These are phyloP conservation scores for Ctenosaura bakeri DNA, from an alignment of 2,797 vertebrate species.

Conservation along the genomic window DNA sequence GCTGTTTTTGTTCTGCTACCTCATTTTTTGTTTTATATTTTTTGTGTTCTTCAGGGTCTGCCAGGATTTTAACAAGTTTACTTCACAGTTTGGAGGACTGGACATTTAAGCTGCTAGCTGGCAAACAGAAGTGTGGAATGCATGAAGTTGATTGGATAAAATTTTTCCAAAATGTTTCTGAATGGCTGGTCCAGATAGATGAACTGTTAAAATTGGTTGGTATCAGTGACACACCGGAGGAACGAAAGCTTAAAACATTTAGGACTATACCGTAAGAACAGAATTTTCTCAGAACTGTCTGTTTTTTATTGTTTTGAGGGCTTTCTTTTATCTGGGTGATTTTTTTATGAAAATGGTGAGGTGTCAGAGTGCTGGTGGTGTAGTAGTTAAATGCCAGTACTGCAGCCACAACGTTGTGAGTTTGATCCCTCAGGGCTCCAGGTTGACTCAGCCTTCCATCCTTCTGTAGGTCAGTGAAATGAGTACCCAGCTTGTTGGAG, in stretches of 20 bases:
- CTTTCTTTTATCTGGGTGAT: constrained; percentile 10
- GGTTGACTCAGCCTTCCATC: too few relatives aligned
- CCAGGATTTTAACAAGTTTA: constrained; percentile 77
- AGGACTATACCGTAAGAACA: constrained; percentile 69
- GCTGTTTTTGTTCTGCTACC: constrained; percentile 21
- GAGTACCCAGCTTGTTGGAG: too few relatives aligned
- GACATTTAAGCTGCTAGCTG: constrained; percentile 72
- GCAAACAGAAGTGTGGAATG: constrained; percentile 47
- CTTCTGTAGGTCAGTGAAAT: too few relatives aligned
- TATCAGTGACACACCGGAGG: constrained; percentile 62
- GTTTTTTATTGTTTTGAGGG: background rate
- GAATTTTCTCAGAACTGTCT: background rate
- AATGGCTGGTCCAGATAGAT: constrained; percentile 77
- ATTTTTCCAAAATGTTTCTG: constrained; percentile 75
- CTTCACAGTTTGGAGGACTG: constrained; percentile 79
- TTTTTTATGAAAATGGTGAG: background rate
- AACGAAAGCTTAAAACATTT: constrained; percentile 52
- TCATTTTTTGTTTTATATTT: background rate
- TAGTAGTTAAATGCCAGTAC: too few relatives aligned
- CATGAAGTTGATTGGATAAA: constrained; percentile 74
- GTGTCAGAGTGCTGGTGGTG: background rate
- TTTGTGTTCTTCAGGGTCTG: constrained; percentile 77
- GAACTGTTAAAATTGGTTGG: constrained; percentile 64
- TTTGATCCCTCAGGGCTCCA: too few relatives aligned
- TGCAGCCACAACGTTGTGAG: too few relatives aligned